A percentile compares a stretch with the other conserved stretches of the same genome.
Conservation (phyloP, 2,113 vertebrate genomes). For the Hyla sarda region DNA sequence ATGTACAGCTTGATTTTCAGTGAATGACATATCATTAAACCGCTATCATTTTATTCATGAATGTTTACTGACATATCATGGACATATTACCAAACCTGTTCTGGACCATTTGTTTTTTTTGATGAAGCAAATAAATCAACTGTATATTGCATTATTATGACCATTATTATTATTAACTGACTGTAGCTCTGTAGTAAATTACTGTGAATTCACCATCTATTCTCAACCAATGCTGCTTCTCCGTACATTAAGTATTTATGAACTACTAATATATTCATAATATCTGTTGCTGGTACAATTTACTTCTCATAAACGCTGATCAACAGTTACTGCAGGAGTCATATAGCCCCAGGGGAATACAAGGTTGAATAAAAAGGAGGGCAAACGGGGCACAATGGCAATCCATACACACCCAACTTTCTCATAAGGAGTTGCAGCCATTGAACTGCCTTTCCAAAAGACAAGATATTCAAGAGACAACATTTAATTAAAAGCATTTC, state of each 20-base stretch:
- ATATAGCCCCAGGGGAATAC: too few relatives aligned
- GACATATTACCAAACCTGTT: background rate
- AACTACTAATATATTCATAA: background rate
- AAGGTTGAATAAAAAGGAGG: too few relatives aligned
- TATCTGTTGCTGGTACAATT: too few relatives aligned
- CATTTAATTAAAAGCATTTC: too few relatives aligned
- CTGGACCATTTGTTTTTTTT: background rate
- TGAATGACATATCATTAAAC: conserved; percentile 1
- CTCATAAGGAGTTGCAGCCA: too few relatives aligned
- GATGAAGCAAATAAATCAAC: background rate
- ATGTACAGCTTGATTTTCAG: background rate
- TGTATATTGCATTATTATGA: background rate
- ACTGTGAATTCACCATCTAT: background rate
- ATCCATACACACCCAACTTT: too few relatives aligned
- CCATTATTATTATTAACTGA: background rate
- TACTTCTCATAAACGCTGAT: too few relatives aligned
- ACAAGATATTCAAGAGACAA: too few relatives aligned
- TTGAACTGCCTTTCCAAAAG: too few relatives aligned
- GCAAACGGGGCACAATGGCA: too few relatives aligned
- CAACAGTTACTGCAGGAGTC: too few relatives aligned
- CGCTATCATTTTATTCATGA: background rate
- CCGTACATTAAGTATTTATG: too few relatives aligned
- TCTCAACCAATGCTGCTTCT: background rate
- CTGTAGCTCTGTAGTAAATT: background rate
- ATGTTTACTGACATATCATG: background rate